A percentile compares a stretch with the other conserved stretches of the same genome.
Conservation (phyloP, 2,888 invertebrate species). For the Acheta domesticus region DNA sequence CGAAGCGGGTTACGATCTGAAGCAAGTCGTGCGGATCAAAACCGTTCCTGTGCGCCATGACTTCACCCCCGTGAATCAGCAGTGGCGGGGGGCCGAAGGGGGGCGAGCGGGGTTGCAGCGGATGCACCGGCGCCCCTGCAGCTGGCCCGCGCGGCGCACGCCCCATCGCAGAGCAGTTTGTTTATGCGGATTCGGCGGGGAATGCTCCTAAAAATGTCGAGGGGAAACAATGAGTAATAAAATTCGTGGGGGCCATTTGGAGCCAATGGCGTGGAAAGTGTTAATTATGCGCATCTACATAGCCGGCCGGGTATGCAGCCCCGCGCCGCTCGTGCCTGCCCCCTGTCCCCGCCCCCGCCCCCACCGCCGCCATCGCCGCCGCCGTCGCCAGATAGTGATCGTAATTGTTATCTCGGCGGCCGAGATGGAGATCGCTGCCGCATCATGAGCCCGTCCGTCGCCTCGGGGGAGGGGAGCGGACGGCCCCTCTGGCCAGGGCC, state of each 20-base stretch:
- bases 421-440: background rate
- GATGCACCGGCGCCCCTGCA: too few relatives aligned
- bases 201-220: slow-evolving; percentile 4
- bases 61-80: too few relatives aligned
- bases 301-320: background rate
- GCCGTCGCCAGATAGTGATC: background rate
- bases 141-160: background rate
- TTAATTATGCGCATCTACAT: slow-evolving; percentile 6
- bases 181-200: background rate
- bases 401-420: background rate
- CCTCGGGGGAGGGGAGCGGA: background rate
- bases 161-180: background rate
- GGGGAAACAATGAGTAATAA: slow-evolving; percentile 18
- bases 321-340: background rate
- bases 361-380: background rate
- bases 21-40: too few relatives aligned
- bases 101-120: too few relatives aligned
- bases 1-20: too few relatives aligned
- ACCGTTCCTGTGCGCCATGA: too few relatives aligned
- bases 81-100: too few relatives aligned
- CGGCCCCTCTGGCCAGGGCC: background rate
- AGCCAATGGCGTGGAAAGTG: slow-evolving; percentile 5
- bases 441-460: background rate
- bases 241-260: background rate
- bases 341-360: background rate